phyloP scores from a whole-genome alignment of 2,113 vertebrate genomes.

The Panthera uncia region DNA sequence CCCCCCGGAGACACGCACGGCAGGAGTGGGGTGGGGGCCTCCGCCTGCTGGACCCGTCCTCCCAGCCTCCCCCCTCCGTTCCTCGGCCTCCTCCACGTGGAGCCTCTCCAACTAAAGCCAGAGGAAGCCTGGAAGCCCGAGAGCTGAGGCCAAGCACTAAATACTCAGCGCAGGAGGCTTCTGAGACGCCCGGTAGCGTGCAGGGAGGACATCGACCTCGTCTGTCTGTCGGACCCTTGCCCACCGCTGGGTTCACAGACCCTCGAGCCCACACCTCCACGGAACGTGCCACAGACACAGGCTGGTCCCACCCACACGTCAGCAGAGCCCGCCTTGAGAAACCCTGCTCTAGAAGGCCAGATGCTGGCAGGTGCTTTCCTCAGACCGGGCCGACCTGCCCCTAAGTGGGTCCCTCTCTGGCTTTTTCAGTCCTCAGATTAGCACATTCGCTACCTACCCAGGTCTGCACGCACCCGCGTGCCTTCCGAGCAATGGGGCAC shows the following conservation, averaged over 20 bases:
- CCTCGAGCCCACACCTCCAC: rapidly evolving
- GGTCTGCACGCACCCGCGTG: rapidly evolving
- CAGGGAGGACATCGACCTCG: background rate
- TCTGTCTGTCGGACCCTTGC: rapidly evolving
- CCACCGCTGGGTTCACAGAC: background rate
- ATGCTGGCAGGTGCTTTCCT: background rate
- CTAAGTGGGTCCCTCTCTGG: background rate
- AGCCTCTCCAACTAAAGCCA: background rate
- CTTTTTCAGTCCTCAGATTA: background rate
- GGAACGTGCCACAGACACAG: no score
- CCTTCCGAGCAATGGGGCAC: rapidly evolving
- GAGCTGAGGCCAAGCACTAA: background rate
- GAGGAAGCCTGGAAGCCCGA: background rate
- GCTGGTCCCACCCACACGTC: background rate
- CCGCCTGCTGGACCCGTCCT: rapidly evolving
- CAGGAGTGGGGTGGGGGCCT: background rate
- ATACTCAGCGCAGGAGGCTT: rapidly evolving
- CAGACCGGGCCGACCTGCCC: background rate
- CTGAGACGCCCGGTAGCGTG: background rate
- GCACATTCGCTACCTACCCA: rapidly evolving
- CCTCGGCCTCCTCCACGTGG: background rate
- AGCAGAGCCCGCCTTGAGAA: background rate
- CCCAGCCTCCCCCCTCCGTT: background rate
- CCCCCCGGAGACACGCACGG: rapidly evolving
- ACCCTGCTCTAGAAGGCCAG: rapidly evolving